Evolutionary conservation across 2,888 invertebrate species (phyloP).

Genomic region (Hirtodrosophila alboralis): DNA sequence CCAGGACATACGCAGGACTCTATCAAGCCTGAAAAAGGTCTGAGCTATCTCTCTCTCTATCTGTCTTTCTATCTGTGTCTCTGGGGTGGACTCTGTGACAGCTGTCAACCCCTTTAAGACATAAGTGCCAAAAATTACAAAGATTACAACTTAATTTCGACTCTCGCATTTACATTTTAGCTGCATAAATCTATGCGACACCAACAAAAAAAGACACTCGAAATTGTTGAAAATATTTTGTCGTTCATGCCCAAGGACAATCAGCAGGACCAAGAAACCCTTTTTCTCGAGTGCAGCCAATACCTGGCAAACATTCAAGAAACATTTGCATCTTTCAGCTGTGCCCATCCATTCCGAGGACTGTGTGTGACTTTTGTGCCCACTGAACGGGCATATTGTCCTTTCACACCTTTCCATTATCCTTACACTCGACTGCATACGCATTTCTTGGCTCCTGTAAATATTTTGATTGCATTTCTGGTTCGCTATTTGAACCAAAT

Average conservation of each 20-base stretch:
- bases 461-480: conserved; percentile 71
- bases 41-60: conserved; percentile 40
- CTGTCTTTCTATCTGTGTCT: too few relatives aligned
- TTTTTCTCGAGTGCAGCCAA: conserved; percentile 29
- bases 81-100: conserved; percentile 31
- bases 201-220: conserved; percentile 64
- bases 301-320: conserved; percentile 9
- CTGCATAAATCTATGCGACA: conserved; percentile 61
- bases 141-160: conserved; percentile 83
- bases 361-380: conserved; percentile 30
- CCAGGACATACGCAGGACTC: conserved; percentile 9
- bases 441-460: conserved; percentile 44
- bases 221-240: conserved; percentile 69
- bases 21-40: conserved; percentile 55
- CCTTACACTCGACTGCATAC: conserved; percentile 54
- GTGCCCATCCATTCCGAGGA: conserved; percentile 10
- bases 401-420: conserved; percentile 61
- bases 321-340: conserved; percentile 63
- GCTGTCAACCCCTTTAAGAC: conserved; percentile 73
- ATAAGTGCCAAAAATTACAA: conserved; percentile 81
- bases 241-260: conserved; percentile 53
- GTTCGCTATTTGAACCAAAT: too few relatives aligned
- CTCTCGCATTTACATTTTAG: conserved; percentile 65
- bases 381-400: conserved; percentile 55
- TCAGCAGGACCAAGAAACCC: conserved; percentile 34